phyloP scores from a whole-genome alignment of 2,797 vertebrate species.

The Hypotaenidia okinawae region DNA sequence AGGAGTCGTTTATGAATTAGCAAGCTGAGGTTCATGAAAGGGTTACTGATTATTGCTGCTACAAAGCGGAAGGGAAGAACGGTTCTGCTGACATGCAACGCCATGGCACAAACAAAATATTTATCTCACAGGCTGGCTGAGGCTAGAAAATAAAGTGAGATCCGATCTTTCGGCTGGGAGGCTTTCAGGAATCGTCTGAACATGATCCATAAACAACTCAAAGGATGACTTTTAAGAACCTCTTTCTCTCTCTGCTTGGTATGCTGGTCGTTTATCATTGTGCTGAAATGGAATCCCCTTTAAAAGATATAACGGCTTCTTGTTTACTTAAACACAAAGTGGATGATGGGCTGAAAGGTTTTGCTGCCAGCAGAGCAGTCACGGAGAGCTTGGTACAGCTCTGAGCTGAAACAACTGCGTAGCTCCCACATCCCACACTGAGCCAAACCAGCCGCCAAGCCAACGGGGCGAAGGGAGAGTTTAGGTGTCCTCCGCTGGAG shows the following conservation, averaged over 20 bases:
- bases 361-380: conserved; percentile 42
- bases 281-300: conserved; percentile 66
- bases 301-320: conserved; percentile 29
- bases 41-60: not conserved
- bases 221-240: conserved; percentile 41
- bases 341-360: conserved; percentile 57
- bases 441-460: not conserved
- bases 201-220: conserved; percentile 21
- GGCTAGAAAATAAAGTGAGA: not conserved
- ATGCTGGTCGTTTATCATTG: conserved; percentile 68
- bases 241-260: conserved; percentile 53
- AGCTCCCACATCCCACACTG: not conserved
- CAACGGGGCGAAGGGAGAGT: accelerated
- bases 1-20: not conserved
- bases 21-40: not conserved
- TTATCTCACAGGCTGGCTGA: not conserved
- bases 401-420: not conserved
- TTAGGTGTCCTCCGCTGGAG: not conserved
- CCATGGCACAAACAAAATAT: not conserved
- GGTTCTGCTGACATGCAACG: not conserved
- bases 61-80: not conserved
- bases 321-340: conserved; percentile 66
- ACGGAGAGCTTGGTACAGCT: not conserved
- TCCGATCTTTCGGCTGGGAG: not conserved
- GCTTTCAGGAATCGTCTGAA: conserved; percentile 14